Base-by-base conservation (phyloP, 2,888 invertebrate genomes). In the Spilosoma lubricipeda region DNA sequence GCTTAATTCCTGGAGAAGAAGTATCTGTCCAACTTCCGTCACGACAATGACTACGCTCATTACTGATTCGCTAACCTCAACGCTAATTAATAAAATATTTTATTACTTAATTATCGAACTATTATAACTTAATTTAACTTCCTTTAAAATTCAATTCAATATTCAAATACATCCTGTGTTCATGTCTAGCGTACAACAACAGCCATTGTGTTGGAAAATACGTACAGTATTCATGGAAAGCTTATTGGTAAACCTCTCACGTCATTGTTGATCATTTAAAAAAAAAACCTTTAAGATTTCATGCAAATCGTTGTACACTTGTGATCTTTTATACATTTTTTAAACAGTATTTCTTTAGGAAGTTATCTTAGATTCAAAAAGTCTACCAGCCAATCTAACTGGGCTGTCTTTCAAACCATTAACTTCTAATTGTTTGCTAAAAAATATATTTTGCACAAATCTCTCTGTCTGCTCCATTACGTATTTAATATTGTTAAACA, bases 401-500 rank as follows among this genome's bases (percentile, higher is more conserved):
- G 30, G 30, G 73, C 64, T 69, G 71, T 75, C 72, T 74, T 73
- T 74, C 30, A 42, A 73, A 77, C 76, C 69, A 90, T 89, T 90
- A 87, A 79, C 85, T 84, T 86, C 83, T 87, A 88, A 91, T 91
- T 90, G 89, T 90, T 90, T 87, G 87, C 87, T 88, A 90, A 91
- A 45, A 90, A 91, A 86, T 84, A 83, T 72, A 85, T 85, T 92
- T 93, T 90, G 90, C 89, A 88, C 81, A 88, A 89, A 88, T 88
- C 85, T 84, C 89, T 89, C 86, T 86, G 79, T 88, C 82, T 85
- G 86, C 83, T 85, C 90, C 85, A 87, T 89, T 89, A 88, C 78
- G 73, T 72, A 48, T 77, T 72, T 72, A 71, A 78, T 75, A 77
- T 67, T 77, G 74, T 78, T 72, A 52, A 77, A 79, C 33, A 82